Base-by-base conservation (phyloP, 2,888 invertebrate species). In the Cerceris rybyensis region DNA sequence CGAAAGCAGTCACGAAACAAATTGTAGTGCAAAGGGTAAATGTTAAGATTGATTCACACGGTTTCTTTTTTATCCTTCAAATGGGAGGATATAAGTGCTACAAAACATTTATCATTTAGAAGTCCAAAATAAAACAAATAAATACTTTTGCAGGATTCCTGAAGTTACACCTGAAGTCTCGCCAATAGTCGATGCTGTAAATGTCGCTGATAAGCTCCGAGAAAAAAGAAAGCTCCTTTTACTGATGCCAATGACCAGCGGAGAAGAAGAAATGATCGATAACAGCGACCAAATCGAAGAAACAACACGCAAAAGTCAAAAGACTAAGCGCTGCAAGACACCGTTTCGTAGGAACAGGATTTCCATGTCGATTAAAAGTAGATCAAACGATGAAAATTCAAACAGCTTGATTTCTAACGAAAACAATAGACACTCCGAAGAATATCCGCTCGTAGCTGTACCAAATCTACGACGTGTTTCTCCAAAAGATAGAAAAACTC, bases 261-360 rank as follows among this genome's bases (percentile, higher is more conserved):
- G 69, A 39, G 16, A 61, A 13, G 13, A 57, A 2, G 65, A 14
- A n/a, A 49, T 43, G 6, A 50, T 7, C 9, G 28, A 42, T 6
- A 9, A 4, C 28, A n/a, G 61, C 17, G 60, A 72, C 28, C 66
- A 72, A 11, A n/a, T 14, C 9, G 61, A 75, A 8, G 54, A 73
- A 42, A n/a, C 58, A 7, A 7, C 42, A 13, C 67, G 9, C 1
- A 70, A 43, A 7, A 64, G 64, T 8, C 75, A 67, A 11, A 85
- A 86, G 68, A 64, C 52, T 0, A 85, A 86, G 14, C 87, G 88
- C 13, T 86, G 88, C 67, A 77, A 74, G n/a, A 46, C 66, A 7
- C 14, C 63, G 13, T 1, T 39, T 46, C 54, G 11, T 5, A 50
- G 41, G 9, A 59, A 46, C 9, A 69, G 5, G 17, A 13, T 57